These are phyloP conservation scores for Eupithecia tripunctaria DNA, from an alignment of 2,888 invertebrate species.

Conservation along the genomic window DNA sequence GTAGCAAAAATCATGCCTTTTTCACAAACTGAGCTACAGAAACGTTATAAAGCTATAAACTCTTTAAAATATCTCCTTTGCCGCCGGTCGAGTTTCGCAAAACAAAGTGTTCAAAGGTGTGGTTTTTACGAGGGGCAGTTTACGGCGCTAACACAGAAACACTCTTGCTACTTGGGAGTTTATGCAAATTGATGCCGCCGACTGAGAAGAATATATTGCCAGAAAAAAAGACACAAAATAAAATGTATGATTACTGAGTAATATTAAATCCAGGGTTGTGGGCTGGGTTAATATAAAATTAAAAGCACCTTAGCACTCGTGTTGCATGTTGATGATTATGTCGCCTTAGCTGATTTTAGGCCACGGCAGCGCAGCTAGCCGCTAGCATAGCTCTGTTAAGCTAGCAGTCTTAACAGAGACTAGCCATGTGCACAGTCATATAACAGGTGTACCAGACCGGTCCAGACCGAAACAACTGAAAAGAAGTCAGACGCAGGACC, in stretches of 20 bases:
- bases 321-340: neutral
- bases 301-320: neutral
- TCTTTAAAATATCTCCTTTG: conserved; percentile 40
- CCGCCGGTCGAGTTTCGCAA: conserved; percentile 55
- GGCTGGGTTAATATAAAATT: neutral
- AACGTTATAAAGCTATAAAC: conserved; percentile 48
- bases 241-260: neutral
- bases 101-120: conserved; percentile 68
- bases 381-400: too few species aligned
- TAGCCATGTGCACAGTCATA: neutral
- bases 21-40: neutral
- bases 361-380: too few species aligned
- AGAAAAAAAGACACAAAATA: conserved; percentile 13
- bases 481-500: neutral
- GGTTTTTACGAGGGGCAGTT: conserved; percentile 74
- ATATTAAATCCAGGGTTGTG: neutral
- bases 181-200: conserved; percentile 71
- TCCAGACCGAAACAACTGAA: neutral
- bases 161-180: conserved; percentile 74
- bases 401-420: neutral
- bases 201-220: conserved; percentile 53
- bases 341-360: neutral
- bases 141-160: conserved; percentile 63
- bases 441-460: too few species aligned
- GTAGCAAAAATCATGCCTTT: neutral